A percentile compares a stretch with the other conserved stretches of the same genome.
These are phyloP conservation scores for Hydropsyche tenuis DNA, from an alignment of 1,140 invertebrate genomes.

Conservation along the genomic window DNA sequence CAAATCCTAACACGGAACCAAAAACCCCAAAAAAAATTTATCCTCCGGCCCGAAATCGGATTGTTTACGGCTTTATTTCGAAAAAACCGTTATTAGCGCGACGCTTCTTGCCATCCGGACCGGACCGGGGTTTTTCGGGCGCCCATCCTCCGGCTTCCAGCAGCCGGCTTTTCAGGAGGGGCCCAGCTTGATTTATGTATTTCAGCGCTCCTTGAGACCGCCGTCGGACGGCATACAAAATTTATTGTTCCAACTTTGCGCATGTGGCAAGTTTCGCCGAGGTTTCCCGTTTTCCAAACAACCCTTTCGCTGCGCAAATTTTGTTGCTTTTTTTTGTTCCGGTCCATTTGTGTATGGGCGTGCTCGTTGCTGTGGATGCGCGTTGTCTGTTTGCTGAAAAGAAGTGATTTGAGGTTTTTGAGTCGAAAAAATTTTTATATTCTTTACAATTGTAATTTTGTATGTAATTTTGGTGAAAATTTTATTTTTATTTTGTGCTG, in stretches of 20 bases:
- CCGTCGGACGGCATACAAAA: slow-evolving; percentile 40
- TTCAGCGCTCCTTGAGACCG: slow-evolving; percentile 42
- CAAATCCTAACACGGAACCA: too few species aligned
- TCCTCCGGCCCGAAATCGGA: too few species aligned
- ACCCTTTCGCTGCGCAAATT: slow-evolving; percentile 2
- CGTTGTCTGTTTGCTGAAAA: neutral
- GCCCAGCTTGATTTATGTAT: slow-evolving; percentile 42
- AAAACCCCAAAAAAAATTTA: too few species aligned
- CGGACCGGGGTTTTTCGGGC: neutral
- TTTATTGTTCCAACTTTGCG: slow-evolving; percentile 45
- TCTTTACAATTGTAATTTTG: too few species aligned
- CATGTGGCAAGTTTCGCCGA: slow-evolving; percentile 42
- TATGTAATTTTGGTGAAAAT: too few species aligned
- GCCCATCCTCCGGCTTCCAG: neutral
- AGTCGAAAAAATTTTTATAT: too few species aligned
- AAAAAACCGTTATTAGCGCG: slow-evolving; percentile 13
- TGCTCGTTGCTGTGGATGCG: neutral
- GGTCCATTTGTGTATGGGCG: slow-evolving; percentile 4
- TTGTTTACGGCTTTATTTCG: too few species aligned
- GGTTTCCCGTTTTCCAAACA: slow-evolving; percentile 10
- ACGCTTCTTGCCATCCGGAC: neutral
- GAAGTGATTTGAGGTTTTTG: too few species aligned
- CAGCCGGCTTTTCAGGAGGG: neutral
- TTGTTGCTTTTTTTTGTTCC: neutral
- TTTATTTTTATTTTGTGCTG: too few species aligned